Base-by-base conservation (phyloP, 2,113 vertebrate genomes). In the Hemiprocne comata region DNA sequence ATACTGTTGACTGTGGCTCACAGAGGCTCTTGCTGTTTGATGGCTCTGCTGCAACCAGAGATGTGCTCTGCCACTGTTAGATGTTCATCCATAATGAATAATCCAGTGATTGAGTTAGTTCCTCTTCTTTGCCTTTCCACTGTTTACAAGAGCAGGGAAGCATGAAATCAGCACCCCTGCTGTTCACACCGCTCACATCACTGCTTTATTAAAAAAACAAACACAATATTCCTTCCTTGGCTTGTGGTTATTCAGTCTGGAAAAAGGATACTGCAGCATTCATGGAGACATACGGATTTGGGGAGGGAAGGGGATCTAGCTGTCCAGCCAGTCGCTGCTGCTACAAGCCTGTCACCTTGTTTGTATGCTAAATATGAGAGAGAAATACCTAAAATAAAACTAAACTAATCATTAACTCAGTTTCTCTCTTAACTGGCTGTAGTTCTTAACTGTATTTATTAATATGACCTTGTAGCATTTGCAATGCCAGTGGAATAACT, bases 181-280 rank as follows among this genome's bases (percentile, higher is more conserved):
- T 93, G 90, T 85, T 96, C 86, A 53, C 76, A 92, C 92, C 90
- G 44, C 92, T 94, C 57, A 42, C 60, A 76, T 78, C 88, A 83
- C 69, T 78, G 90, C 86, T 93, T 91, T 85, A 91, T 89, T 85
- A 93, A 94, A 90, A 93, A 95, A 94, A 7, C 82, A 90, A 94
- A 88, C 87, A 76, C 87, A 26, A 78, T 82, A 92, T 95, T 94
- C 57, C 11, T 87, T 92, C 82, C 29, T 73, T 85, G 94, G 76
- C 96, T 98, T 97, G 97, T 98, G 96, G 92, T 97, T 97, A 44
- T 97, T 96, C 87, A 51, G 93, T 88, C 96, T 98, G 97, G 90
- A 94, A 98, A 97, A 97, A 94, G 97, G 97, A 97, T 97, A 97
- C 98, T 98, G 98, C 97, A 94, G 93, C 89, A 82, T 85, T 97